Conservation (phyloP, 1,140 invertebrate genomes). For the Megalopta genalis region DNA sequence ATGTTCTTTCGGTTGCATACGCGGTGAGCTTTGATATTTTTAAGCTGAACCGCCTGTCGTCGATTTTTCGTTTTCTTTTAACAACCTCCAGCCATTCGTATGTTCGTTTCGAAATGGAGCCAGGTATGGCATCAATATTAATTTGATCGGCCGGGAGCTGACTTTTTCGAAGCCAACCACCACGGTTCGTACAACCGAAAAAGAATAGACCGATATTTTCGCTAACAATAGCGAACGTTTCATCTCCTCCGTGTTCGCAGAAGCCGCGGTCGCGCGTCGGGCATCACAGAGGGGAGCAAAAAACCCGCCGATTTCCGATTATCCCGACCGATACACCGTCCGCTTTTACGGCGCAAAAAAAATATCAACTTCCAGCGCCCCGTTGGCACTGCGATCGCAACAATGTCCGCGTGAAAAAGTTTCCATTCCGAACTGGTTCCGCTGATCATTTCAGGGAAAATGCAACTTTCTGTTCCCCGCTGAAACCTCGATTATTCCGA, state of each 20-base stretch:
- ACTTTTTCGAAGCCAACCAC: too few species aligned
- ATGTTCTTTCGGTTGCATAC: too few species aligned
- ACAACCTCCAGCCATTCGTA: too few species aligned
- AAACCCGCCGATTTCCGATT: slow-evolving; percentile 9
- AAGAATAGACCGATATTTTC: neutral
- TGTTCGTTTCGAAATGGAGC: too few species aligned
- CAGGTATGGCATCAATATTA: too few species aligned
- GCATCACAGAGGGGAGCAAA: neutral
- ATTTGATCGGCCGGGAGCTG: too few species aligned
- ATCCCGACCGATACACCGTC: neutral
- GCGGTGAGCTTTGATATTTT: too few species aligned
- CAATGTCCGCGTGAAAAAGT: slow-evolving; percentile 10
- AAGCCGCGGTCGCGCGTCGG: neutral
- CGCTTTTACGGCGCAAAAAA: neutral
- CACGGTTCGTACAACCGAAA: too few species aligned
- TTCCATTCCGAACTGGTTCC: slow-evolving; percentile 13
- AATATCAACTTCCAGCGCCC: neutral
- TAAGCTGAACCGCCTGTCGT: too few species aligned
- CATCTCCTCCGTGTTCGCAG: too few species aligned
- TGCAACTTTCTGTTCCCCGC: neutral
- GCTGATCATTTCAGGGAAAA: slow-evolving; percentile 31
- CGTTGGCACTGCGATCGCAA: slow-evolving; percentile 6
- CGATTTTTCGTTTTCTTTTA: too few species aligned
- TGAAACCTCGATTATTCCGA: slow-evolving; percentile 6
- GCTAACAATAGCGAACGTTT: neutral